phyloP scores from a whole-genome alignment of 1,140 invertebrate genomes.

The Cecropterus lyciades region DNA sequence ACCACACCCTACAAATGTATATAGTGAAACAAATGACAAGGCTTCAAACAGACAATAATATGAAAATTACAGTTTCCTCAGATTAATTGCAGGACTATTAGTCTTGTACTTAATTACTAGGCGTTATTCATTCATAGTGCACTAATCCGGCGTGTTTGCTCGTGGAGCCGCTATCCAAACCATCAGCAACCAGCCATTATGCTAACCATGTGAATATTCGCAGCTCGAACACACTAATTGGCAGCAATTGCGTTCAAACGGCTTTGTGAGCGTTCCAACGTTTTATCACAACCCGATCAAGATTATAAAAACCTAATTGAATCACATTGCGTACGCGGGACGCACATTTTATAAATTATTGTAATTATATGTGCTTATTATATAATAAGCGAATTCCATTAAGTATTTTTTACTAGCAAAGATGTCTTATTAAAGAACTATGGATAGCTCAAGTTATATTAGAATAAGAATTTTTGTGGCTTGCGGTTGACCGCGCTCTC shows the following conservation, averaged over 20 bases:
- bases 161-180: conserved; percentile 47
- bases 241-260: conserved; percentile 59
- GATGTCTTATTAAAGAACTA: background rate
- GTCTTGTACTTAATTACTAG: conserved; percentile 38
- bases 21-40: background rate
- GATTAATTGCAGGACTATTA: conserved; percentile 25
- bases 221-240: conserved; percentile 60
- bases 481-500: no score
- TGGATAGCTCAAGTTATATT: no score
- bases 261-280: conserved; percentile 58
- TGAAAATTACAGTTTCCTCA: conserved; percentile 31
- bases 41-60: conserved; percentile 5
- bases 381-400: background rate
- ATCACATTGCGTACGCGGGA: conserved; percentile 45
- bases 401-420: background rate
- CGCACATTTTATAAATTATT: conserved; percentile 1
- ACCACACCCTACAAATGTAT: no score
- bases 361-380: background rate
- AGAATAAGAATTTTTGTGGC: no score
- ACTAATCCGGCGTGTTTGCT: conserved; percentile 42
- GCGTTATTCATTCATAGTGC: conserved; percentile 45
- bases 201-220: conserved; percentile 70
- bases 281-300: conserved; percentile 56
- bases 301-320: conserved; percentile 62
- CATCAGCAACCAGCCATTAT: conserved; percentile 62